These are phyloP conservation scores for Oscheius sp. DNA, from an alignment of 2,888 invertebrate species.

Conservation along the genomic window DNA sequence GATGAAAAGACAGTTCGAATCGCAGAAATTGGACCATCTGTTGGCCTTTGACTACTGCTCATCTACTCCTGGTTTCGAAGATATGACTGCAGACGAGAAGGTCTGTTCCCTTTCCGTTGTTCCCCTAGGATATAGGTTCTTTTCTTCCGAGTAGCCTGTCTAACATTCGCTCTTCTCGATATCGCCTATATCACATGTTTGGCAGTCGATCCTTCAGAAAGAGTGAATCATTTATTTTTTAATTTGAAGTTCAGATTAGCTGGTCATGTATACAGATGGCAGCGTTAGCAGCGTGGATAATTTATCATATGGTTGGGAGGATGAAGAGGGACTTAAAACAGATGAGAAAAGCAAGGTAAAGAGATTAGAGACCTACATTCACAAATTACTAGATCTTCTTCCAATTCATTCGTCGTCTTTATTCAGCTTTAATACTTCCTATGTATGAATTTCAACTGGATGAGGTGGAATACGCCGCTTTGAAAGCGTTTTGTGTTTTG, in stretches of 20 bases:
- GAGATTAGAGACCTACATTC: no score
- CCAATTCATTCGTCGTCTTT: conserved; percentile 34
- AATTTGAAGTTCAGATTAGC: conserved; percentile 14
- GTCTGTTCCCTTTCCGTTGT: not conserved
- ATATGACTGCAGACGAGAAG: conserved; percentile 34
- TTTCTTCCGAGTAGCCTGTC: conserved; percentile 37
- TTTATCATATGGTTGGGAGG: conserved; percentile 53
- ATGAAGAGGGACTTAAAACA: conserved; percentile 44
- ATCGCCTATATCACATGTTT: conserved; percentile 49
- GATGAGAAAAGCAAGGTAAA: conserved; percentile 43
- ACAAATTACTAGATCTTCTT: no score
- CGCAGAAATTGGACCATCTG: conserved; percentile 48
- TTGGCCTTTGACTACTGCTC: conserved; percentile 50
- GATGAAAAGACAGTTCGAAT: conserved; percentile 39
- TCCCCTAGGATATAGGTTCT: conserved; percentile 24
- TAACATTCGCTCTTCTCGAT: conserved; percentile 44
- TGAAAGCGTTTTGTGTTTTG: conserved; percentile 52
- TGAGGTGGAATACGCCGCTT: conserved; percentile 48
- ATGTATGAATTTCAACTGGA: conserved; percentile 36
- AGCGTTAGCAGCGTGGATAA: conserved; percentile 40
- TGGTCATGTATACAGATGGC: conserved; percentile 49
- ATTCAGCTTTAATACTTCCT: conserved; percentile 39
- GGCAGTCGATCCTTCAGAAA: conserved; percentile 26
- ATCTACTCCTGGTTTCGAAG: conserved; percentile 44
- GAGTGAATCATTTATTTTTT: no score